A percentile compares a stretch with the other conserved stretches of the same genome.
These are phyloP conservation scores for Forbesichthys papilliferus DNA, from an alignment of 2,113 vertebrate genomes.

Conservation along the genomic window DNA sequence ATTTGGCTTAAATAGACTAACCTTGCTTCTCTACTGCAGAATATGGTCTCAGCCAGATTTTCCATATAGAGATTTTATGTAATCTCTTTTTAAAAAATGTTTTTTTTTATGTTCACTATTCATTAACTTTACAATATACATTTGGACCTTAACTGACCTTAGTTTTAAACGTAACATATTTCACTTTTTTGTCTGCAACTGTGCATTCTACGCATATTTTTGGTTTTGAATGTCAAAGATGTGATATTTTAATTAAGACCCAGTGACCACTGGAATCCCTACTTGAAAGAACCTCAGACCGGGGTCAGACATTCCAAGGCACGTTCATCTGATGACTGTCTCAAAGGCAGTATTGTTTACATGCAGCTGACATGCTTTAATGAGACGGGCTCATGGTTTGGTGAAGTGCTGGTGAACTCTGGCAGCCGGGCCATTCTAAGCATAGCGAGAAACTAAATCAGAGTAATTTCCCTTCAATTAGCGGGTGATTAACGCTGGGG, in stretches of 20 bases:
- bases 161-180: neutral
- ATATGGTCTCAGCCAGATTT: too few species aligned
- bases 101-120: too few species aligned
- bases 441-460: conserved; percentile 58
- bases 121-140: too few species aligned
- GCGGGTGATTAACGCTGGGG: conserved; percentile 68
- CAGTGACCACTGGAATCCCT: neutral
- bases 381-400: conserved; percentile 26
- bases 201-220: conserved; percentile 33
- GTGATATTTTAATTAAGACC: conserved; percentile 26
- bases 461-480: conserved; percentile 70
- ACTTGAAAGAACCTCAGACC: conserved; percentile 10
- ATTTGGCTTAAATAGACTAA: conserved; percentile 1
- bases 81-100: too few species aligned
- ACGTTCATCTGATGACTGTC: conserved; percentile 16
- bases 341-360: conserved; percentile 17
- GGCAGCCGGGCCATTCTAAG: conserved; percentile 23
- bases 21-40: conserved; percentile 10
- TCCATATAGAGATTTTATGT: too few species aligned
- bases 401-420: conserved; percentile 32
- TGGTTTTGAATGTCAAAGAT: conserved; percentile 40
- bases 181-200: neutral
- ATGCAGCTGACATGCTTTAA: conserved; percentile 38
- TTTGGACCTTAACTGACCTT: too few species aligned
- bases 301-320: neutral